Evolutionary conservation across 2,797 vertebrate genomes (phyloP), one percentile per base, ranked within the genome.

Genomic region (Ambastaia sidthimunki): DNA sequence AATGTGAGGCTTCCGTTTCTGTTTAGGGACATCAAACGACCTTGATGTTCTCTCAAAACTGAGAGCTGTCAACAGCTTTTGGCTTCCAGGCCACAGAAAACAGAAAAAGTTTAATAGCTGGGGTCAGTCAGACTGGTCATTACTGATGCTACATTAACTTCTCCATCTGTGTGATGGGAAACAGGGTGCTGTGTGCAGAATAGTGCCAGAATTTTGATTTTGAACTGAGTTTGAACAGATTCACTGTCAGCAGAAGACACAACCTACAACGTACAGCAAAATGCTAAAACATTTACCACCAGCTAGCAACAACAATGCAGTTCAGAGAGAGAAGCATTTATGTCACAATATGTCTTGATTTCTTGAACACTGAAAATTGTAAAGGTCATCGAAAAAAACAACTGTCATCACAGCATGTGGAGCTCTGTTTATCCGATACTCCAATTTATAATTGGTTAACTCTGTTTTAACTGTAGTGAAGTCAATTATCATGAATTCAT

Each of bases 401-500:
- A 63, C 31, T 70, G 12, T n/a, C n/a, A 72, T 70, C 81, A 84
- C 71, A 83, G 78, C 84, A 87, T 85, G 85, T 87, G 87, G 87
- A 88, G 87, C 83, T 82, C 87, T 87, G 86, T 88, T 86, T 82
- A 74, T 75, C 80, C 37, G 47, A 52, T 52, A 69, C 44, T 80
- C 21, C 18, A 10, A n/a, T 66, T 19, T 18, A n/a, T 10, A 31
- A 34, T 3, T 28, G 18, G 3, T 60, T 23, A 60, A 60, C 9
- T 25, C 3, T 12, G 18, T 41, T 63, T 57, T 18, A 23, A 19
- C 3, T 3, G 19, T 21, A 10, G 9, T 37, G 34, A 37, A 37
- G 4, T 37, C 4, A 37, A 37, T 2, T 37, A 10, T 10, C 1
- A 41, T 12, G 4, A 11, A 19, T 11, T 10, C 0, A 23, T 59